Evolutionary conservation across 1,140 invertebrate genomes (phyloP), one percentile per base, ranked within the genome.

Genomic region (Lordiphosa collinella): DNA sequence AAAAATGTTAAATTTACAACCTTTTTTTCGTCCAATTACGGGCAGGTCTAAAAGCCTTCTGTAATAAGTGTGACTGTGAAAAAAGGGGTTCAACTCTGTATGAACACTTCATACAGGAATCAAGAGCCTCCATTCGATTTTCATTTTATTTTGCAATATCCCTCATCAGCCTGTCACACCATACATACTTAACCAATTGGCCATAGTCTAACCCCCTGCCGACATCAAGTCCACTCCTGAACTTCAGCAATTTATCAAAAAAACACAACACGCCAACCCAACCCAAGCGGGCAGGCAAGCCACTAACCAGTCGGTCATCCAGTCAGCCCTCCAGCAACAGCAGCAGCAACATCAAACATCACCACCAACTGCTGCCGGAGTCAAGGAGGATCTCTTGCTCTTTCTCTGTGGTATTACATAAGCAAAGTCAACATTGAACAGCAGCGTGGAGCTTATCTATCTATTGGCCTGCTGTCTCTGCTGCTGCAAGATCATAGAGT

Each of bases 241-340:
- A 43, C 56, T 41, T 44, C 16, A 34, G 60, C 78, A 82, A 82
- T 84, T 82, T 78, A 72, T 82, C 76, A 80, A 59, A 59, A 36
- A 46, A 29, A 18, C 62, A 63, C 71, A 68, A 58, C 70, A 74
- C 51, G 60, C 71, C 59, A 70, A 41, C 11, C 31, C 43, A 40
- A 34, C 60, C 34, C 53, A 18, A 37, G 25, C 52, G 9, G 34
- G 50, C 47, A 50, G 38, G 41, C 48, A 31, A 25, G n/a, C 10
- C 25, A 47, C 37, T 37, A 56, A 40, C 34, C 25, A 55, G 52
- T 59, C 41, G 49, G 34, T 29, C 57, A 49, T 36, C 52, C 50
- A 64, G 63, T 47, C 55, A 65, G 50, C 71, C 64, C 63, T 59
- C 47, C 31, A 34, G 66, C 56, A 49, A 51, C 47, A 65, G 36